Conservation (phyloP, 2,797 vertebrate species). For the Megaceryle alcyon region DNA sequence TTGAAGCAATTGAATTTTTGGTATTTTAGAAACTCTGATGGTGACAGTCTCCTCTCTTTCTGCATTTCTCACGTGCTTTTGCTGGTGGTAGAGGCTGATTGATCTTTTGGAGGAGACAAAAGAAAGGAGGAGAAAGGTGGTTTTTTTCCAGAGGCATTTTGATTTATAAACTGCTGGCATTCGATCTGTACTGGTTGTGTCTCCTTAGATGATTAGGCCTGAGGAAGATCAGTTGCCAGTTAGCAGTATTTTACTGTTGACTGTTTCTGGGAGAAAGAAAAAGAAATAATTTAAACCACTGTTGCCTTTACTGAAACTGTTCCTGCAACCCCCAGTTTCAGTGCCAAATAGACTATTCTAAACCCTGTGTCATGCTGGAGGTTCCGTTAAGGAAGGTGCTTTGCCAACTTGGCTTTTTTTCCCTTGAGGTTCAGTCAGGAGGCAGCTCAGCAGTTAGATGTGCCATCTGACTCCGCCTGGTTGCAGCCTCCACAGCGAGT, state of each 20-base stretch:
- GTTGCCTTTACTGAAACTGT: not conserved
- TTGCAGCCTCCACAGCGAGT: not conserved
- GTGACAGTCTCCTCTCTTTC: not conserved
- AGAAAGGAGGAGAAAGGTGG: not conserved
- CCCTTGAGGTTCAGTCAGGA: not conserved
- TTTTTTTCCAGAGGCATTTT: not conserved
- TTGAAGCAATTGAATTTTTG: not conserved
- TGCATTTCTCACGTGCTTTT: not conserved
- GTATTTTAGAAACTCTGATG: not conserved
- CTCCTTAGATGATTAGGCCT: not conserved
- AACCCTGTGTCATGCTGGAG: not conserved
- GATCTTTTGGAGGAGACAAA: not conserved
- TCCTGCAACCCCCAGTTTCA: not conserved
- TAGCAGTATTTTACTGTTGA: not conserved
- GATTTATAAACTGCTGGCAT: not conserved
- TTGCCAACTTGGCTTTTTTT: not conserved
- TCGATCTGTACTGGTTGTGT: not conserved
- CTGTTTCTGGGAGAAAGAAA: not conserved
- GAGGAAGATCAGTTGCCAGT: not conserved
- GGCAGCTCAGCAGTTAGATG: not conserved
- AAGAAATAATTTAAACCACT: not conserved
- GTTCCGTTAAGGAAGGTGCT: not conserved
- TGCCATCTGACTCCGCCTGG: not conserved
- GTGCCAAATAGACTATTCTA: not conserved
- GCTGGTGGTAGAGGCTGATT: not conserved